Base-by-base conservation (phyloP, 2,888 invertebrate species). In the Drosophila diplacantha region DNA sequence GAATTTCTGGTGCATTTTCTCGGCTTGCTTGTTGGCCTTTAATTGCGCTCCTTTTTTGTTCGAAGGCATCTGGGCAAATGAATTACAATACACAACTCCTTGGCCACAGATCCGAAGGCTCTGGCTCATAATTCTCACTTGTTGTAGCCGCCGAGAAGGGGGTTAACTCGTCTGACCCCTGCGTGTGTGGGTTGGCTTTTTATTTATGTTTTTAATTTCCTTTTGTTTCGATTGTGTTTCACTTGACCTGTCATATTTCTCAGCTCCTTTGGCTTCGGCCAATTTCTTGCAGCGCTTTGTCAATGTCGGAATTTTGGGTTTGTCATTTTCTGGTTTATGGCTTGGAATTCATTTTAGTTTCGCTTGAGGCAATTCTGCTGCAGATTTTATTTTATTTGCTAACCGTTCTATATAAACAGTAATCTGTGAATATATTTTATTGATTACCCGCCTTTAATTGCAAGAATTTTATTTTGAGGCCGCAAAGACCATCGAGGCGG, bases 181-280 rank as follows among this genome's bases (percentile, higher is more conserved):
- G 61, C 49, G 60, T 52, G 56, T 66, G 44, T 56, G 62, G 56
- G 63, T 63, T 67, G 62, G 32, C 59, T 61, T 71, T 74, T 83
- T 80, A 80, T 83, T 83, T 80, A 83, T 80, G 79, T 63, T 74
- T 80, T 83, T 83, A 82, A 82, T 83, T 80, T 80, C 82, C 82
- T 80, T 69, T 71, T 80, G 69, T 80, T 77, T 74, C 61, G 63
- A 69, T 71, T 73, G 65, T 59, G 57, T 53, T 52, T 64, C 58
- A 51, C 56, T 72, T 69, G 60, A 35, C 47, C 37, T 61, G 43
- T 57, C 43, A 47, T 65, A 49, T 34, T 57, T 60, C 44, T 44
- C 34, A 7, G 32, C 31, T 56, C 47, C 5, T 37, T 53, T 20
- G 50, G 49, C 35, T 34, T 16, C 24, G 52, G 62, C 71, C 74